These are phyloP conservation scores for Spheniscus mendiculus DNA, from an alignment of 2,113 vertebrate genomes.

Conservation along the genomic window DNA sequence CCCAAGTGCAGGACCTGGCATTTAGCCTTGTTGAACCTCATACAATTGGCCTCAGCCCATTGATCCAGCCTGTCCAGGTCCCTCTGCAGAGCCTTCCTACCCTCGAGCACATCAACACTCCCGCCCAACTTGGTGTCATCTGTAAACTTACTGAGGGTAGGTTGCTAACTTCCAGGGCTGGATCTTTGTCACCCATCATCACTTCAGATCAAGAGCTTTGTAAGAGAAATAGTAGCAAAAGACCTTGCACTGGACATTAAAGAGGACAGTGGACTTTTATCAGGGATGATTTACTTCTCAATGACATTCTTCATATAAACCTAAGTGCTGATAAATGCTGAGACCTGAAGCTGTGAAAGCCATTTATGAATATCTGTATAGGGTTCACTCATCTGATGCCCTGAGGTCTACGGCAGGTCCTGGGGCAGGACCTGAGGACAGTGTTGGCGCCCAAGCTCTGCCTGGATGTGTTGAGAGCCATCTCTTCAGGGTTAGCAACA, in stretches of 20 bases:
- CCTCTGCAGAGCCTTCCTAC: not conserved
- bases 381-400: not conserved
- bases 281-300: not conserved
- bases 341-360: not conserved
- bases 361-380: not conserved
- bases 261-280: not conserved
- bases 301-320: not conserved
- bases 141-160: not conserved
- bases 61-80: not conserved
- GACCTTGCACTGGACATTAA: not conserved
- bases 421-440: not conserved
- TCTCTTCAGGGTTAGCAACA: not conserved
- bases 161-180: not conserved
- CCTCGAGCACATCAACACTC: too few relatives aligned
- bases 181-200: not conserved
- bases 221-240: not conserved
- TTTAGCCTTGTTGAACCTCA: not conserved
- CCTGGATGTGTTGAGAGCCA: too few relatives aligned
- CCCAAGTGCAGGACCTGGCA: not conserved
- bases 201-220: not conserved
- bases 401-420: not conserved
- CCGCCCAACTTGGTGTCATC: rapidly evolving
- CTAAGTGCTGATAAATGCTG: not conserved
- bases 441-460: not conserved
- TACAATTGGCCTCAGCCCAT: rapidly evolving